Percentiles rank a stretch among this genome's conserved stretches.
phyloP scores from a whole-genome alignment of 2,888 invertebrate species.

The Sicus ferrugineus region DNA sequence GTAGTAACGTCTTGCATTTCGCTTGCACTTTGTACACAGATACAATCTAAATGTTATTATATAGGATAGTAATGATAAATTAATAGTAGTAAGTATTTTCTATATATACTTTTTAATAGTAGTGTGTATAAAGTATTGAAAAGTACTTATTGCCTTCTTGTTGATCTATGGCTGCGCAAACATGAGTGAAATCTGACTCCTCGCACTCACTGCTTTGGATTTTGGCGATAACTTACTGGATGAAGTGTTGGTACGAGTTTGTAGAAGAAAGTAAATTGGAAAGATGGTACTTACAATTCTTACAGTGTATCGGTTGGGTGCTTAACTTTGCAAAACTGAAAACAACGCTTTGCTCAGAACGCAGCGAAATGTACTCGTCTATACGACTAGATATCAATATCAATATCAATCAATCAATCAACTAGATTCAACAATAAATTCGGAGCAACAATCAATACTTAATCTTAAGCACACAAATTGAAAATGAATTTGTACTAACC shows the following conservation, averaged over 20 bases:
- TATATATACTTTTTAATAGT: conserved; percentile 40
- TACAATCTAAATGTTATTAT: conserved; percentile 28
- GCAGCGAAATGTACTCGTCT: neutral
- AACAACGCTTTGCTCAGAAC: neutral
- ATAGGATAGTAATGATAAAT: conserved; percentile 26
- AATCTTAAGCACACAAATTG: conserved; percentile 27
- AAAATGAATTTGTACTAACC: conserved; percentile 29
- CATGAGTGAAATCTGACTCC: neutral
- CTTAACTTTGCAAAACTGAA: conserved; percentile 15
- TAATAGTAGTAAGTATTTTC: conserved; percentile 27
- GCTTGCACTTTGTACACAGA: conserved; percentile 34
- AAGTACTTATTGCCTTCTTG: conserved; percentile 56
- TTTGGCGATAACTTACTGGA: conserved; percentile 24
- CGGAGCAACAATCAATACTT: conserved; percentile 29
- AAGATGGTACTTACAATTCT: conserved; percentile 43
- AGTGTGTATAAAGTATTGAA: conserved; percentile 44
- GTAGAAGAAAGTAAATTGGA: conserved; percentile 40
- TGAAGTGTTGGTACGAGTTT: conserved; percentile 1
- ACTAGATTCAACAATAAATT: conserved; percentile 40
- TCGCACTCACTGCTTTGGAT: neutral
- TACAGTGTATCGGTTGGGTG: conserved; percentile 25
- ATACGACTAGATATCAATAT: conserved; percentile 7
- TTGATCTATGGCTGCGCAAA: conserved; percentile 22
- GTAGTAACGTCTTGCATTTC: conserved; percentile 28
- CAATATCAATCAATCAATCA: conserved; percentile 57